Percentiles rank a stretch among this genome's conserved stretches.
These are phyloP conservation scores for Bellardia pandia DNA, from an alignment of 2,888 invertebrate species.

Conservation along the genomic window DNA sequence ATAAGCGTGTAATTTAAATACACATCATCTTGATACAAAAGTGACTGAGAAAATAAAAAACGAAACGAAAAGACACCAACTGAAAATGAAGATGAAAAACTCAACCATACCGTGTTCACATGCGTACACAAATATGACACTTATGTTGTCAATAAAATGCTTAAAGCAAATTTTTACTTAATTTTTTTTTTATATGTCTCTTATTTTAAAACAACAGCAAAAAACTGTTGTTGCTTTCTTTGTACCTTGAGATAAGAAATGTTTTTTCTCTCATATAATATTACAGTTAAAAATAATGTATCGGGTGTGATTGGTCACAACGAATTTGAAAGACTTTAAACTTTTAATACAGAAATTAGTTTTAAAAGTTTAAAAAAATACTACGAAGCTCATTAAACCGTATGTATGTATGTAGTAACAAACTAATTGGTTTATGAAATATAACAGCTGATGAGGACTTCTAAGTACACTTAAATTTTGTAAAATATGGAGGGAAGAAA, in stretches of 20 bases:
- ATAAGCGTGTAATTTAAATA: slow-evolving; percentile 65
- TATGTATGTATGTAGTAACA: too few relatives aligned
- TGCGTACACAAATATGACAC: slow-evolving; percentile 36
- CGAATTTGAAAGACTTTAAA: slow-evolving; percentile 19
- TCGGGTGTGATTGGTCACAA: not conserved
- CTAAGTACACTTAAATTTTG: too few relatives aligned
- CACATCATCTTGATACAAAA: slow-evolving; percentile 28
- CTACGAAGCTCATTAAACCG: too few relatives aligned
- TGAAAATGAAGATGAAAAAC: slow-evolving; percentile 13
- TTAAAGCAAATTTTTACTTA: slow-evolving; percentile 55
- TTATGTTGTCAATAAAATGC: slow-evolving; percentile 60
- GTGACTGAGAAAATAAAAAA: not conserved
- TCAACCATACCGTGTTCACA: slow-evolving; percentile 7
- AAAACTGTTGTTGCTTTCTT: slow-evolving; percentile 11
- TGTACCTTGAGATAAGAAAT: slow-evolving; percentile 21
- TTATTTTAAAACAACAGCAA: slow-evolving; percentile 29
- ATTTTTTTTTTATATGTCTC: slow-evolving; percentile 46
- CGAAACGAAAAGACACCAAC: not conserved
- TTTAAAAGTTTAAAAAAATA: too few relatives aligned
- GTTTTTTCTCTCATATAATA: slow-evolving; percentile 1
- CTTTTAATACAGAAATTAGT: not conserved
- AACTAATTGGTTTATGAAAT: too few relatives aligned
- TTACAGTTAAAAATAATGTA: not conserved
- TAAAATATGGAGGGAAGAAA: too few relatives aligned
- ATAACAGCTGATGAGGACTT: too few relatives aligned